Evolutionary conservation across 2,797 vertebrate genomes (phyloP), one percentile per base, ranked within the genome.

Genomic region (Fistularia commersonii): DNA sequence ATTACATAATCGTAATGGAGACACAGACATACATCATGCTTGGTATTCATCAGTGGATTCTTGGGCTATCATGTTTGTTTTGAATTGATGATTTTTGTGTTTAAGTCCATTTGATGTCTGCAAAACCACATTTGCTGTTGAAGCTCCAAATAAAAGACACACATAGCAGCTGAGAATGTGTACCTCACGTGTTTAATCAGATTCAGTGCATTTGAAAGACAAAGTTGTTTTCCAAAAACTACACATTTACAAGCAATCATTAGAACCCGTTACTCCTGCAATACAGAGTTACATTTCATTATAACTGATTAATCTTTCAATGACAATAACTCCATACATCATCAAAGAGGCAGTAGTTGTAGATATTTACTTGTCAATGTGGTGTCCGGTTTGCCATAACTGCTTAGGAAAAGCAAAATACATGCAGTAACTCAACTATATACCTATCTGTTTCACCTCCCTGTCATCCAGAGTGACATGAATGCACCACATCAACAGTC

Each of bases 351-450:
- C 52, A 23, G 15, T 14, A 23, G 23, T 23, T 4, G 23, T 23
- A 23, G 23, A 23, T 23, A 23, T 23, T 23, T 23, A 23, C 23
- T 23, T 23, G 23, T 23, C 23, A 23, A 23, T 23, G 23, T 23
- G 23, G 23, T 23, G 23, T 23, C 23, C 23, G 23, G 23, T 23
- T 23, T 23, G 23, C 23, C 23, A 36, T 43, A 44, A 63, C 43
- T 54, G 61, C 65, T 74, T 54, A 69, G 41, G 41, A 53, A 52
- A 69, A 64, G 53, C 64, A 62, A 62, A 62, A 33, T 51, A 32
- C 85, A 86, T 85, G 81, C 85, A 77, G 73, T 61, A 73, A 83
- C 72, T 72, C 72, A 1, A 59, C 47, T 69, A 82, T 74, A 67
- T 55, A 65, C 69, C 42, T 65, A 43, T 23, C 23, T 23, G 23